Conservation (phyloP, 2,113 vertebrate genomes). For the Marmota flaviventris region DNA sequence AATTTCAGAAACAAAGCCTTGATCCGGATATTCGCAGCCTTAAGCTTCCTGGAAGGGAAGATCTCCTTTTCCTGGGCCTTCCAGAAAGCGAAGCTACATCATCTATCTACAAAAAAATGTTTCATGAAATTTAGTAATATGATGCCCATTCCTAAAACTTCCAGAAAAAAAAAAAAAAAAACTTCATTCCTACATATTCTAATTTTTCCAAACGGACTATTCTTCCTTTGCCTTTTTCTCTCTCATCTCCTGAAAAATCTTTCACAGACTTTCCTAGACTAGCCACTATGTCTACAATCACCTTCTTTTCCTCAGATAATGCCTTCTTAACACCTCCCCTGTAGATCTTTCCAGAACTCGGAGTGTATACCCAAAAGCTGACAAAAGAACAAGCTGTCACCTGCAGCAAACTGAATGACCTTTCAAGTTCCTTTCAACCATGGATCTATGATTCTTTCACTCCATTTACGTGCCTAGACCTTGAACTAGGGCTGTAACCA, state of each 20-base stretch:
- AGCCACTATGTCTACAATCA: neutral
- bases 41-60: neutral
- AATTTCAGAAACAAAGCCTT: conserved; percentile 19
- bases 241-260: neutral
- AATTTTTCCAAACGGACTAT: conserved; percentile 1
- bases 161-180: neutral
- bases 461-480: neutral
- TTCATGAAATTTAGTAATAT: neutral
- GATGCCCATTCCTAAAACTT: neutral
- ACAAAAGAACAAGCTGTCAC: neutral
- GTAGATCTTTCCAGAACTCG: conserved; percentile 13
- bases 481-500: neutral
- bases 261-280: neutral
- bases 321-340: neutral
- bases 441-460: neutral
- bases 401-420: neutral
- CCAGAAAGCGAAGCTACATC: neutral
- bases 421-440: neutral
- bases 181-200: neutral
- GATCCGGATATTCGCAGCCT: neutral
- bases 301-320: neutral
- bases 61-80: neutral
- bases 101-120: neutral
- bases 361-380: neutral
- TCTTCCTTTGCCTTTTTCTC: neutral